These are phyloP conservation scores for Basileuterus tristriatus DNA, from an alignment of 2,797 vertebrate species.

Conservation along the genomic window DNA sequence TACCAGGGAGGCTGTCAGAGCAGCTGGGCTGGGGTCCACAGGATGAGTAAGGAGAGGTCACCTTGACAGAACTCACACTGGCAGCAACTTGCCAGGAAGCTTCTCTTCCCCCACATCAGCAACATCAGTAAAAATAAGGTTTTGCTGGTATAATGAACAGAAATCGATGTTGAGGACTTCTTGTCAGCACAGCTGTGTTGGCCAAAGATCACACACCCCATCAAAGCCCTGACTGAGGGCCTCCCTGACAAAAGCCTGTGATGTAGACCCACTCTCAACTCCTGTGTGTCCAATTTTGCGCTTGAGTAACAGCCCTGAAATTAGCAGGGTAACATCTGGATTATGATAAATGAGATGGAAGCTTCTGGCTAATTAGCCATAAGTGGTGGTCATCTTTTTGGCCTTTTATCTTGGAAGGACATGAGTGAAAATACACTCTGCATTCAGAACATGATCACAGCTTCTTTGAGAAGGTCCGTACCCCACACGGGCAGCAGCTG, in stretches of 20 bases:
- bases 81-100: neutral
- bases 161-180: neutral
- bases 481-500: neutral
- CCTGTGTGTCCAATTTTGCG: neutral
- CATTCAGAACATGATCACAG: accelerated
- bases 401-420: conserved; percentile 7
- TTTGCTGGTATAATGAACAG: neutral
- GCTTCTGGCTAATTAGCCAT: neutral
- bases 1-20: neutral
- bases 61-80: neutral
- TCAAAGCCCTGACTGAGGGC: conserved; percentile 22
- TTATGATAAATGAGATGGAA: neutral
- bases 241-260: neutral
- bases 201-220: conserved; percentile 46
- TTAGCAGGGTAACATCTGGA: conserved; percentile 5
- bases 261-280: neutral
- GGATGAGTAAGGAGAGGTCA: neutral
- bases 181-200: conserved; percentile 55
- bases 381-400: neutral
- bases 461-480: neutral
- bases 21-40: neutral
- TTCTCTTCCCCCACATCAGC: neutral
- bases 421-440: neutral
- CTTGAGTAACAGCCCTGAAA: conserved; percentile 18
- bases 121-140: neutral